A percentile compares a stretch with the other conserved stretches of the same genome.
Evolutionary conservation across 2,888 invertebrate species (phyloP).

Genomic region (Lithophane socia): DNA sequence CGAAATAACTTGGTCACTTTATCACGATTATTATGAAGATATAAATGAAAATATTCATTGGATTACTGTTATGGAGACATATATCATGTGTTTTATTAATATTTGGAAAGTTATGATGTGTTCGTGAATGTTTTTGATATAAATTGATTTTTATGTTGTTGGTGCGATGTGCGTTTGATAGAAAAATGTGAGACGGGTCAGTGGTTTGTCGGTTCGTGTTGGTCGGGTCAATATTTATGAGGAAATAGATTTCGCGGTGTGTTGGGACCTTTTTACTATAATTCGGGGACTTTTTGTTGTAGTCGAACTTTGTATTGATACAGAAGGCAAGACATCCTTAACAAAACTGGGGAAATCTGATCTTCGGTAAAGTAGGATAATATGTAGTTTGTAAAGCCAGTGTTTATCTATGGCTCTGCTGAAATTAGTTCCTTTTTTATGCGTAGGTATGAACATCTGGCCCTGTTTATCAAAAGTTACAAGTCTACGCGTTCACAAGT

Average conservation of each 20-base stretch:
- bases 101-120: constrained; percentile 36
- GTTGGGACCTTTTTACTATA: neutral
- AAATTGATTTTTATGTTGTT: constrained; percentile 31
- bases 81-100: constrained; percentile 46
- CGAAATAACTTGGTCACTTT: constrained; percentile 6
- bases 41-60: constrained; percentile 17
- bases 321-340: neutral
- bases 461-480: too few relatives aligned
- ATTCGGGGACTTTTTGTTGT: neutral
- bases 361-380: too few relatives aligned
- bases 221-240: constrained; percentile 22
- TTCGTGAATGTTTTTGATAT: constrained; percentile 28
- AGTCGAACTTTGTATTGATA: neutral
- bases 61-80: constrained; percentile 37
- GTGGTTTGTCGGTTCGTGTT: neutral
- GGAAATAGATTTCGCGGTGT: constrained; percentile 24
- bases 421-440: too few relatives aligned
- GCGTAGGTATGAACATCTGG: too few relatives aligned
- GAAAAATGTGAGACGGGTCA: constrained; percentile 29
- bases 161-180: constrained; percentile 10
- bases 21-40: constrained; percentile 30
- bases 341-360: too few relatives aligned
- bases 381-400: too few relatives aligned
- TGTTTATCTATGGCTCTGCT: too few relatives aligned
- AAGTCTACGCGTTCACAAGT: too few relatives aligned